phyloP scores from a whole-genome alignment of 2,888 invertebrate genomes.

The Leptarthrus brevirostris region DNA sequence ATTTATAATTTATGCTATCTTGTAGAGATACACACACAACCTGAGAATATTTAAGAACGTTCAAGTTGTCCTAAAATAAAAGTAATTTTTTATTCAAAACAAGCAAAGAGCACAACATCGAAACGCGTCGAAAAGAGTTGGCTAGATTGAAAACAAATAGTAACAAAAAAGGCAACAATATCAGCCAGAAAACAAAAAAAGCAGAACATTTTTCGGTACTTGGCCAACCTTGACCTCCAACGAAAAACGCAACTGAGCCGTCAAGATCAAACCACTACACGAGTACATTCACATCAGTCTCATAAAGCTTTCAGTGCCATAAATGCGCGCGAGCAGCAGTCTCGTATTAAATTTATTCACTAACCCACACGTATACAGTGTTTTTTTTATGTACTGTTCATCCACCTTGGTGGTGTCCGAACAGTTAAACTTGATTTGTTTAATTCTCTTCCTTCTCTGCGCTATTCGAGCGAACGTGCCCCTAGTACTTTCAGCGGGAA shows the following conservation, averaged over 20 bases:
- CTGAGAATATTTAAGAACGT: no score
- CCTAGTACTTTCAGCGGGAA: neutral
- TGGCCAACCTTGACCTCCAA: constrained; percentile 56
- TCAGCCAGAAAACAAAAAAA: constrained; percentile 8
- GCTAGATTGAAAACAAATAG: neutral
- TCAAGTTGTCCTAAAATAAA: no score
- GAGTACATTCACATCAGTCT: neutral
- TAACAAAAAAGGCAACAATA: constrained; percentile 20
- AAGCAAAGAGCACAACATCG: no score
- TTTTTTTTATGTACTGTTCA: constrained; percentile 28
- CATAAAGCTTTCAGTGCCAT: neutral
- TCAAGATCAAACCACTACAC: constrained; percentile 38
- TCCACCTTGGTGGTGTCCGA: constrained; percentile 23
- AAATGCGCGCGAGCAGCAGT: neutral
- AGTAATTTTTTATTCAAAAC: no score
- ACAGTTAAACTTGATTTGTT: constrained; percentile 39
- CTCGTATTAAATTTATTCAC: neutral
- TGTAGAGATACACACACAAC: no score
- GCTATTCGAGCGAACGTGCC: neutral
- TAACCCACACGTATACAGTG: neutral
- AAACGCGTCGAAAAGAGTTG: no score
- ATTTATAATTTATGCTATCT: no score
- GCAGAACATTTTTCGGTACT: constrained; percentile 50
- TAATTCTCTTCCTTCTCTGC: constrained; percentile 29
- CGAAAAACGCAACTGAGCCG: constrained; percentile 49